Evolutionary conservation across 2,797 vertebrate genomes (phyloP).

Genomic region (Clarias fuscus): DNA sequence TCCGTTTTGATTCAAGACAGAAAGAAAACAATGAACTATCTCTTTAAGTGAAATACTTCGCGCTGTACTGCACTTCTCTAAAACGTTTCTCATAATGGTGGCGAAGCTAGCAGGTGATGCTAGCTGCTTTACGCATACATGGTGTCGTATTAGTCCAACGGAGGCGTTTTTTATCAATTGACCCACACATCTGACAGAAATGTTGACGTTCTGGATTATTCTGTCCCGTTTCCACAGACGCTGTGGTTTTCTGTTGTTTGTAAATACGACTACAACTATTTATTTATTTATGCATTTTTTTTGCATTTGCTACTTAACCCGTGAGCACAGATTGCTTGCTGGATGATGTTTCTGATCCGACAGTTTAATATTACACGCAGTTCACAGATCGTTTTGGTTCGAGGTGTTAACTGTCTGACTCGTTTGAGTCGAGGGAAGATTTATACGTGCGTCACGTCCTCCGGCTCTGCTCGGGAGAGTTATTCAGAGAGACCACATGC

Average conservation of each 20-base stretch:
- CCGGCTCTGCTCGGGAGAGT: background rate
- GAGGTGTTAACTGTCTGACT: background rate
- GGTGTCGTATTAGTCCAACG: background rate
- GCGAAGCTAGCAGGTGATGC: background rate
- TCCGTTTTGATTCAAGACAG: no score
- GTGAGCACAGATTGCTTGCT: background rate
- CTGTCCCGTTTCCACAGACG: background rate
- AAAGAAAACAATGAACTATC: no score
- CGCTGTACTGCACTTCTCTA: no score
- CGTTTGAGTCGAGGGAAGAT: background rate
- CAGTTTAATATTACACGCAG: background rate
- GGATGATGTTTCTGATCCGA: background rate
- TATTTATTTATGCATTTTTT: background rate
- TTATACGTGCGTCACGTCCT: background rate
- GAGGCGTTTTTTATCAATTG: background rate
- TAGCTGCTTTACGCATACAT: background rate
- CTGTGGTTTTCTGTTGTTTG: background rate
- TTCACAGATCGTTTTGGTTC: no score
- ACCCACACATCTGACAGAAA: background rate
- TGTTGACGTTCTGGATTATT: background rate
- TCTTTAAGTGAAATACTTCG: no score
- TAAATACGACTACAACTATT: background rate
- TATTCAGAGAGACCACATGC: background rate
- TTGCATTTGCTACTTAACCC: background rate
- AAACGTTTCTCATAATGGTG: background rate